Base-by-base conservation (phyloP, 2,797 vertebrate genomes). In the Danio choprae region DNA sequence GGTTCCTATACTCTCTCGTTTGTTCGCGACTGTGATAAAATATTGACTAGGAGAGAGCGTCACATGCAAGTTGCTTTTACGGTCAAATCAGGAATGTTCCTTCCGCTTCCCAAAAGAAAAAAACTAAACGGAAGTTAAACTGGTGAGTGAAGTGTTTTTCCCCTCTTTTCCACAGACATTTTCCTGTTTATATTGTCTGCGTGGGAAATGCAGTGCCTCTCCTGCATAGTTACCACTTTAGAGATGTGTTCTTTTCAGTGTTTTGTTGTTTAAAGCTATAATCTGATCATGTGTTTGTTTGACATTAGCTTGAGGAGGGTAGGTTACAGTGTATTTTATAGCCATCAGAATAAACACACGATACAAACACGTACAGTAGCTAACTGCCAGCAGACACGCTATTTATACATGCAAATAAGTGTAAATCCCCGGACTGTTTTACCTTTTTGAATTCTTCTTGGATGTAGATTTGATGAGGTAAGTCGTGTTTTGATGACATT, bases 101-200 rank as follows among this genome's bases (percentile, higher is more conserved):
- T 94, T 94, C 93, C 93, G 91, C 90, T 91, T 94, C 89, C 89
- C 86, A 85, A 89, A n/a, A n/a, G 88, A 90, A 80, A 91, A 91
- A 83, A 91, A 91, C 80, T 84, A 82, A 91, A 92, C 92, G 90
- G 91, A 94, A 93, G 90, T 91, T 87, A 80, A 87, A 77, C 87
- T 81, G 93, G 94, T 95, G 85, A 94, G 93, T 90, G 43, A 40
- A 48, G 44, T 64, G 15, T 87, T 77, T 83, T 4, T 60, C n/a
- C 71, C 11, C 3, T n/a, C 55, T n/a, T n/a, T 2, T 46, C 7
- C 29, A 18, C 46, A 6, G n/a, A 51, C 56, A 51, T 29, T 67
- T 56, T 56, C n/a, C 50, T 55, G 40, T 56, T 18, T 41, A 44
- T 44, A 16, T 70, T n/a, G 56, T 2, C 36, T 43, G 0, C 6